Base-by-base conservation (phyloP, 1,140 invertebrate species). In the Drosophila pallidifrons region DNA sequence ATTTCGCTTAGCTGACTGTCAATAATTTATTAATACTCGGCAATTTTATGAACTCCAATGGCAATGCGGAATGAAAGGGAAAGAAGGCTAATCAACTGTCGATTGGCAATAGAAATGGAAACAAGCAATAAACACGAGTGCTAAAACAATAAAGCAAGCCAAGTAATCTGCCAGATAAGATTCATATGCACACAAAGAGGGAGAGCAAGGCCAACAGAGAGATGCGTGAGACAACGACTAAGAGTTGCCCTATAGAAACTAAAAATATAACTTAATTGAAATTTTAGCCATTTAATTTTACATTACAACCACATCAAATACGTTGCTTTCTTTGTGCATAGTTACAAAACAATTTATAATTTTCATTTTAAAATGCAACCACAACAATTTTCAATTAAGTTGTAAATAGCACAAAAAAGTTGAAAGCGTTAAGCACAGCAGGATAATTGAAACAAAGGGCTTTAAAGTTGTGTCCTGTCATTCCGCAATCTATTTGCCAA, bases 11-110 rank as follows among this genome's bases (percentile, higher is more conserved):
- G 47, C 60, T 69, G 59, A 46, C 54, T 41, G 55, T 52, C 16
- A 28, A 59, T 75, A 79, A 67, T 80, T 87, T 88, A 87, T 86
- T 79, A 61, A 79, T 72, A 20, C 52, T 35, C 30, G 5, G 8
- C 13, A 69, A 25, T 57, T 70, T 74, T 74, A 79, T 65, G 64
- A 49, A 60, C 46, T 59, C 43, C 20, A 30, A 7, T 54, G 32
- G 25, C 3, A 35, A 32, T 13, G 59, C 15, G 75, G 59, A 57
- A 61, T 66, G 63, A 76, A 60, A 67, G 71, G 75, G 59, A 49
- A 61, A 70, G 52, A 68, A 57, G 64, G 76, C 68, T 88, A 87
- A 82, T 88, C 72, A 88, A 88, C 76, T 88, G 64, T 20, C 75
- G 51, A 78, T 75, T 75, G 75, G 47, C 63, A 45, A 70, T 64